Base-by-base conservation (phyloP, 2,888 invertebrate genomes). In the Barypeithes pellucidus region DNA sequence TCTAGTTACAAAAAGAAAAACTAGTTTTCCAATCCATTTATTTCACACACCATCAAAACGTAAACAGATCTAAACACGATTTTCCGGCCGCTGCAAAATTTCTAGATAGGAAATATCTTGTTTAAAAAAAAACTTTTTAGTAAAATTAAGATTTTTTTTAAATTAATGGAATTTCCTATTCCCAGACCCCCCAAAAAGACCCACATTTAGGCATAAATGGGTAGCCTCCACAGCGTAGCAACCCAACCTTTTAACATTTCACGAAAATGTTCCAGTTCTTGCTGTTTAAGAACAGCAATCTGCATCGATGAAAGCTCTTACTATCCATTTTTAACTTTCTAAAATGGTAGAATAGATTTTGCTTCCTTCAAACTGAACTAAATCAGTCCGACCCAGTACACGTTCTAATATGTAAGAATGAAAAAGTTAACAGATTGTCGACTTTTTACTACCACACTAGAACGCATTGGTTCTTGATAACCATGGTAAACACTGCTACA, bases 11-110 rank as follows among this genome's bases (percentile, higher is more conserved):
- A 66, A 43, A 11, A 2, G 14, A 50, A 57, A 60, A 60, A 43
- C 50, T 20, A 77, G 75, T 79, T 75, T 79, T 77, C 80, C 81
- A 82, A 86, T 86, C 86, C 86, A 86, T 86, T 85, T 86, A 80
- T 86, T 85, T 85, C 86, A 76, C 76, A 76, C 67, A 66, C 52
- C 62, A 62, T 69, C 68, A 43, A 73, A 74, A 72, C 14, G 52
- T 70, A 45, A 70, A 70, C 67, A 45, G 67, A 67, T 65, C 61
- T 33, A 73, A 67, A 59, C 61, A 61, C 24, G 63, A 52, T 54
- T 75, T 74, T 72, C 75, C 50, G 75, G 75, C 75, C 75, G 60
- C 67, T 71, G 67, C 70, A 75, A 73, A 69, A 70, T 66, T 43
- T 66, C 20, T 52, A 4, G 50, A 41, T 33, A 52, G 45, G 43